phyloP scores from a whole-genome alignment of 2,113 vertebrate genomes.

The Pimephales promelas region DNA sequence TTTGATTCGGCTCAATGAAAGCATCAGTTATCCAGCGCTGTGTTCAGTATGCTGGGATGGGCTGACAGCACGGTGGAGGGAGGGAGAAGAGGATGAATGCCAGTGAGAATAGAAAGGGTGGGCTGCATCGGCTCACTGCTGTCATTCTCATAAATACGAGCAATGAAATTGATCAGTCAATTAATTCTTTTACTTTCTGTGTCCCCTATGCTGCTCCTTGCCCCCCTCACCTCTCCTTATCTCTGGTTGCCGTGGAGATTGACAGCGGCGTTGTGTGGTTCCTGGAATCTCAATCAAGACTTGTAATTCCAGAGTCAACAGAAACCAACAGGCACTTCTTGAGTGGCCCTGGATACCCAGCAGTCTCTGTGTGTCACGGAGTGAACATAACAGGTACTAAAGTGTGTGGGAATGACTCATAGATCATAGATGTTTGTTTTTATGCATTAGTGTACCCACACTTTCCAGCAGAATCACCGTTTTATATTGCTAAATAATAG shows the following conservation, averaged over 20 bases:
- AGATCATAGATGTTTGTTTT: constrained; percentile 19
- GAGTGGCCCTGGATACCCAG: not conserved
- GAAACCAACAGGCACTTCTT: not conserved
- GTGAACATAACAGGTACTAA: constrained; percentile 1
- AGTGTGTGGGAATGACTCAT: constrained; percentile 26
- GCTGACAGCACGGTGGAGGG: not conserved
- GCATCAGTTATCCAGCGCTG: constrained; percentile 10
- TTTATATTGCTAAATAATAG: not conserved
- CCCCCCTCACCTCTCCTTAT: not conserved
- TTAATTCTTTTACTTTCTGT: not conserved
- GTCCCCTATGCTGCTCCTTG: not conserved
- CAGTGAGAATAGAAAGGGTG: constrained; percentile 11
- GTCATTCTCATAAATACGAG: constrained; percentile 21
- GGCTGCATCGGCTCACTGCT: not conserved
- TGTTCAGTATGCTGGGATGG: constrained; percentile 14
- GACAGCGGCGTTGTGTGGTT: constrained; percentile 3
- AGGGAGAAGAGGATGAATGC: constrained; percentile 12
- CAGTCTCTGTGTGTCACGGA: not conserved
- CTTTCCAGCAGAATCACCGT: not conserved
- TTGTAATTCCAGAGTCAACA: constrained; percentile 25
- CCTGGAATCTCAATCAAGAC: constrained; percentile 9
- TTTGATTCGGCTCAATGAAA: constrained; percentile 22
- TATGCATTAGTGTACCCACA: not conserved
- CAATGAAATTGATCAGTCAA: constrained; percentile 22
- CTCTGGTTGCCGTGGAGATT: constrained; percentile 3